Conservation (phyloP, 2,113 vertebrate species). For the Xenus cinereus region DNA sequence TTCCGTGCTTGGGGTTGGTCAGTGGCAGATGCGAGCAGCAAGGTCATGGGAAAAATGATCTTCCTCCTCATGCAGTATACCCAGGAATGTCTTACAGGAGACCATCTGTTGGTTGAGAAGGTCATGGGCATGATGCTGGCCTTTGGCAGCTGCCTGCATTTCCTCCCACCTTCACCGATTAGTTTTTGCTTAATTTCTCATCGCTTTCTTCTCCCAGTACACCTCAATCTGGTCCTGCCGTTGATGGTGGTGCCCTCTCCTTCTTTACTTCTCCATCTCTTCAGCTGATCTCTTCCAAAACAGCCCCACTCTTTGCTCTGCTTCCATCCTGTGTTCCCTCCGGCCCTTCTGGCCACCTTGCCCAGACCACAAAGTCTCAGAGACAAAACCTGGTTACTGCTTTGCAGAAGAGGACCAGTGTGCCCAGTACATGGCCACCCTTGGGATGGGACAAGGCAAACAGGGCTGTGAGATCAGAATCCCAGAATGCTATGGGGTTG, state of each 20-base stretch:
- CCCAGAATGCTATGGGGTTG: no score
- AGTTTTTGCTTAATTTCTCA: background rate
- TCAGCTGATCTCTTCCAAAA: background rate
- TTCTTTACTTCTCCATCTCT: background rate
- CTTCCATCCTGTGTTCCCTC: background rate
- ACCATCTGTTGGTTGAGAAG: fast-evolving
- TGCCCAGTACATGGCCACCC: fast-evolving
- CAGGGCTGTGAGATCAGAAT: background rate
- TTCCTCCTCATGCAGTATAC: fast-evolving
- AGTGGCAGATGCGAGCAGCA: background rate
- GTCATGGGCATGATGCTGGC: fast-evolving
- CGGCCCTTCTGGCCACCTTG: background rate
- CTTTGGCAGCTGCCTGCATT: background rate
- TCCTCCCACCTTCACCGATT: fast-evolving
- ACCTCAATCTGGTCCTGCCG: fast-evolving
- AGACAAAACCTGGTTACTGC: background rate
- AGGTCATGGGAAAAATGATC: fast-evolving
- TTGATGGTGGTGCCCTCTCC: fast-evolving
- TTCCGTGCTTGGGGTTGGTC: fast-evolving
- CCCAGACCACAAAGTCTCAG: fast-evolving
- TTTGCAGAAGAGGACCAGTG: background rate
- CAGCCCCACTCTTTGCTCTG: background rate
- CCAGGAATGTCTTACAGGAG: background rate
- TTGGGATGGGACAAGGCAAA: background rate
- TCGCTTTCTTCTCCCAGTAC: background rate